Conservation (phyloP, 2,888 invertebrate genomes). For the Autographa pulchrina region DNA sequence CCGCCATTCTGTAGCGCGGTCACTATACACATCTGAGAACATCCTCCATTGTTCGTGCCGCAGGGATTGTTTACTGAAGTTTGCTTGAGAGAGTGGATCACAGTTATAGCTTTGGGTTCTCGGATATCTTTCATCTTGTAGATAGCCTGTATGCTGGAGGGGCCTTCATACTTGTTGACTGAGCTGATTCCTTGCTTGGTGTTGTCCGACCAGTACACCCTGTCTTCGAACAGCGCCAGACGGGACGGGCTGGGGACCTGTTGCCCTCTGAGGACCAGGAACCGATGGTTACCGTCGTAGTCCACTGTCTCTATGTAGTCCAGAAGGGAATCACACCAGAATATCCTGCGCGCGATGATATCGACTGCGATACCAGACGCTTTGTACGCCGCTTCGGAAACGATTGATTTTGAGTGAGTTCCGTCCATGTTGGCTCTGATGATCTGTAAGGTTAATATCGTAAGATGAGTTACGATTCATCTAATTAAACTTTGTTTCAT, state of each 20-base stretch:
- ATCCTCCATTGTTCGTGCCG: slow-evolving; percentile 95
- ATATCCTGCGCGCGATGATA: slow-evolving; percentile 96
- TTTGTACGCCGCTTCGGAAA: slow-evolving; percentile 97
- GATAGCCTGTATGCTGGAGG: slow-evolving; percentile 93
- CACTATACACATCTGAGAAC: slow-evolving; percentile 98
- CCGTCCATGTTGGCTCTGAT: slow-evolving; percentile 98
- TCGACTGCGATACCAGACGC: slow-evolving; percentile 98
- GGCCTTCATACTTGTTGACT: slow-evolving; percentile 95
- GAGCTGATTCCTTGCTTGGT: slow-evolving; percentile 97
- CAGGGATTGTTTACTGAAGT: slow-evolving; percentile 94
- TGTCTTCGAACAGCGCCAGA: slow-evolving; percentile 95
- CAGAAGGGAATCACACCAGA: slow-evolving; percentile 98
- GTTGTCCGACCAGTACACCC: slow-evolving; percentile 97
- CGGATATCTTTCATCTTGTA: slow-evolving; percentile 94
- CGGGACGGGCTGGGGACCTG: slow-evolving; percentile 96
- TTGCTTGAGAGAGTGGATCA: slow-evolving; percentile 94
- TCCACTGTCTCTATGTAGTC: slow-evolving; percentile 99
- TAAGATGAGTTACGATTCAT: background rate
- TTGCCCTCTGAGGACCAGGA: slow-evolving; percentile 94
- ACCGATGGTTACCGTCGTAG: slow-evolving; percentile 95
- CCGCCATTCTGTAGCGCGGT: slow-evolving; percentile 93
- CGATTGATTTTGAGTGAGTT: slow-evolving; percentile 94
- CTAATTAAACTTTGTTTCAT: background rate
- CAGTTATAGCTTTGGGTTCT: slow-evolving; percentile 95
- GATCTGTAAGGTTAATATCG: slow-evolving; percentile 75